These are phyloP conservation scores for Zaprionus ornatus DNA, from an alignment of 1,140 invertebrate genomes.

Conservation along the genomic window DNA sequence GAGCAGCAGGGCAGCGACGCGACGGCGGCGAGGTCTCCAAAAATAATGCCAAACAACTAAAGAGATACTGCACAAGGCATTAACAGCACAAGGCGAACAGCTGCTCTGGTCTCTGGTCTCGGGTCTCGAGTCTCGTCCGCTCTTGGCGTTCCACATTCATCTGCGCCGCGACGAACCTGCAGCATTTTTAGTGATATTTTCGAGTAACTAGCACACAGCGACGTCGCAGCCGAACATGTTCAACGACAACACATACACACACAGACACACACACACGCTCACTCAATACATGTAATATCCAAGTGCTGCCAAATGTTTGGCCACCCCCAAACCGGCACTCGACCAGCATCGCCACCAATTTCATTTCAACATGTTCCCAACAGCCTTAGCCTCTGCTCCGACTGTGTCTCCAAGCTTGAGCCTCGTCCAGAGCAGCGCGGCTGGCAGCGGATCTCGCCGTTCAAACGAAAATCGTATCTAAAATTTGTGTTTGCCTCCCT, in stretches of 20 bases:
- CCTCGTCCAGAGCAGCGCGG: slow-evolving; percentile 25
- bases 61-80: slow-evolving; percentile 46
- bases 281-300: slow-evolving; percentile 58
- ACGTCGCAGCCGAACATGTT: slow-evolving; percentile 69
- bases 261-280: slow-evolving; percentile 38
- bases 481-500: slow-evolving; percentile 63
- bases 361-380: slow-evolving; percentile 78
- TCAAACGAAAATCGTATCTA: slow-evolving; percentile 76
- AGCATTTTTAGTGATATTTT: slow-evolving; percentile 73
- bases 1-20: slow-evolving; percentile 18
- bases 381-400: slow-evolving; percentile 42
- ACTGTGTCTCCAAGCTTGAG: slow-evolving; percentile 12
- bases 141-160: slow-evolving; percentile 58
- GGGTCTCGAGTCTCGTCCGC: slow-evolving; percentile 29
- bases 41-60: slow-evolving; percentile 56
- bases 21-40: slow-evolving; percentile 43
- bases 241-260: slow-evolving; percentile 52
- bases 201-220: slow-evolving; percentile 68
- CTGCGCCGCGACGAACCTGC: slow-evolving; percentile 55
- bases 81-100: slow-evolving; percentile 67
- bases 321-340: slow-evolving; percentile 64
- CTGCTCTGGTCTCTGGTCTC: slow-evolving; percentile 49
- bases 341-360: slow-evolving; percentile 58
- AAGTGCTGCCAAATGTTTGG: slow-evolving; percentile 77
- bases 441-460: slow-evolving; percentile 67